Conservation (phyloP, 1,140 invertebrate genomes). For the Bombus consobrinus region DNA sequence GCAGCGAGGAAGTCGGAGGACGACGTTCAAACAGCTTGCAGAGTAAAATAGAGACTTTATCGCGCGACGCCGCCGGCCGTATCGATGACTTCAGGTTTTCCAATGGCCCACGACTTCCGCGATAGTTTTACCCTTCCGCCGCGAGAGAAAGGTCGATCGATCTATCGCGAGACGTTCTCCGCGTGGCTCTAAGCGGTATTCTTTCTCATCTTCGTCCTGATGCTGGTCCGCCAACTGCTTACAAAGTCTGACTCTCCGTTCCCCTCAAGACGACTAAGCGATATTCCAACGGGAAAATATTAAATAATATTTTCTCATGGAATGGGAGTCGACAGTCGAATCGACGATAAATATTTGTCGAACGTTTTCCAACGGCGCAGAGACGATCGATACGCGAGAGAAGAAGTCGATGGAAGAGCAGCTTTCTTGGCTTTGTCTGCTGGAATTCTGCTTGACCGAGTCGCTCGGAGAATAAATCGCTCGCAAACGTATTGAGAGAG, state of each 20-base stretch:
- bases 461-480: background rate
- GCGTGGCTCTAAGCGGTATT: background rate
- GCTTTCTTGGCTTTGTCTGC: background rate
- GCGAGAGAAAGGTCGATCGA: conserved; percentile 19
- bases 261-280: background rate
- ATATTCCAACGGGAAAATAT: conserved; percentile 33
- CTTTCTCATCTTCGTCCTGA: too few species aligned
- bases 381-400: background rate
- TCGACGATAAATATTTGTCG: conserved; percentile 43
- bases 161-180: background rate
- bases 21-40: conserved; percentile 44
- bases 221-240: background rate
- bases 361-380: background rate
- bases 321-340: background rate
- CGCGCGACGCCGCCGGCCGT: conserved; percentile 31
- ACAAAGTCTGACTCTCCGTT: fast-evolving
- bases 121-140: conserved; percentile 9
- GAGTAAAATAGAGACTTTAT: conserved; percentile 41
- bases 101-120: conserved; percentile 42
- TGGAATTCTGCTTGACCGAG: background rate
- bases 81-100: conserved; percentile 53
- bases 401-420: background rate
- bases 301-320: conserved; percentile 38
- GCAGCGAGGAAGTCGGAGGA: conserved; percentile 16
- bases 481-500: background rate